Base-by-base conservation (phyloP, 2,113 vertebrate species). In the Clarias magur region DNA sequence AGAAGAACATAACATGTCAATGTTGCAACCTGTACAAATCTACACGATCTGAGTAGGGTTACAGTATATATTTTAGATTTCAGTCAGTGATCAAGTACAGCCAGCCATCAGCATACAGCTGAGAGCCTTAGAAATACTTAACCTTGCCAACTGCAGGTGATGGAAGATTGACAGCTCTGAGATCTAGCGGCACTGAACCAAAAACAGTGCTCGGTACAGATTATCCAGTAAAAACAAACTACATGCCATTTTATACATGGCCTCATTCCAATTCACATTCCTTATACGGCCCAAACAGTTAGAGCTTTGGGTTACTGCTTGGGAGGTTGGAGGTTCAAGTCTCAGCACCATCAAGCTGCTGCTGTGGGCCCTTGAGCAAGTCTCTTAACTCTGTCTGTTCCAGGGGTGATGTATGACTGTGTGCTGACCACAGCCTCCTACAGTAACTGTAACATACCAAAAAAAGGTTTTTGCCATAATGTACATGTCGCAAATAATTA, bases 151-250 rank as follows among this genome's bases (percentile, higher is more conserved):
- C 65, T 86, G 67, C 68, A 83, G 54, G 72, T 54, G 48, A 87
- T 62, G 59, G 63, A 57, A 73, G 81, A 59, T 82, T 83, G 89
- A 87, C 89, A 90, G 89, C 84, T 83, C 63, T 60, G 68, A 84
- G 83, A 89, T 88, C 60, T 42, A 76, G 67, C 54, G 70, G 84
- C 65, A 86, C 56, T 25, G 57, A 87, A 67, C 62, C 68, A 53
- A 88, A 88, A 72, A 54, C 70, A 73, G 68, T 56, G 85, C 85
- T 89, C 85, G 67, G 54, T 56, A 63, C 84, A 88, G 80, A 83
- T 88, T 85, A 63, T 80, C 67, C 65, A 84, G 57, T 48, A n/a
- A 84, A 80, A 80, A 86, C 48, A 82, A 79, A 82, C 34, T 9
- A 30, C 34, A 2, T 10, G n/a, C 30, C 72, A 38, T 88, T 65